Percentiles rank a stretch among this genome's conserved stretches.
Conservation (phyloP, 2,113 vertebrate genomes). For the Tragelaphus imberbis region DNA sequence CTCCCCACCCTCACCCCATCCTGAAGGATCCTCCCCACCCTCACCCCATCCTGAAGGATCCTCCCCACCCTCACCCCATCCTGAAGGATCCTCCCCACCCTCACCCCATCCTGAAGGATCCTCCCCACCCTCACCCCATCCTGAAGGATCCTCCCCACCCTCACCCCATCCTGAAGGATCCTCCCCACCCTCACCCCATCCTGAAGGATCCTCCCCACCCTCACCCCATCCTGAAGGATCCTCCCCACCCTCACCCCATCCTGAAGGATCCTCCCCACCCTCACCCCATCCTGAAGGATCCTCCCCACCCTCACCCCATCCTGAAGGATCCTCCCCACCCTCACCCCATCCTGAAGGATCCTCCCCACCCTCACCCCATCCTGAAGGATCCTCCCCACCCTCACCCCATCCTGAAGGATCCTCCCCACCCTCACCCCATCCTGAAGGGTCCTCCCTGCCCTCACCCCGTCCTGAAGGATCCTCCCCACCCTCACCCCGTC, state of each 20-base stretch:
- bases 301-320: rapidly evolving
- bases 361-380: rapidly evolving
- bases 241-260: rapidly evolving
- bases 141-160: rapidly evolving
- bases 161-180: rapidly evolving
- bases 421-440: too few species aligned
- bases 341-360: too few species aligned
- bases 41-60: rapidly evolving
- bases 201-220: rapidly evolving
- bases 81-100: rapidly evolving
- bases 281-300: rapidly evolving
- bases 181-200: rapidly evolving
- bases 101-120: rapidly evolving
- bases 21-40: rapidly evolving
- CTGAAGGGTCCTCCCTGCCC: too few species aligned
- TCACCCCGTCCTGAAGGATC: too few species aligned
- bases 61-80: rapidly evolving
- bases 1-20: too few species aligned
- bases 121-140: too few species aligned
- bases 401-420: too few species aligned
- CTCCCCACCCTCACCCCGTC: too few species aligned
- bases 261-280: rapidly evolving
- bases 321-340: too few species aligned
- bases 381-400: too few species aligned
- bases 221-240: rapidly evolving